Evolutionary conservation across 2,113 vertebrate genomes (phyloP).

Genomic region (Telmatochromis sp.): DNA sequence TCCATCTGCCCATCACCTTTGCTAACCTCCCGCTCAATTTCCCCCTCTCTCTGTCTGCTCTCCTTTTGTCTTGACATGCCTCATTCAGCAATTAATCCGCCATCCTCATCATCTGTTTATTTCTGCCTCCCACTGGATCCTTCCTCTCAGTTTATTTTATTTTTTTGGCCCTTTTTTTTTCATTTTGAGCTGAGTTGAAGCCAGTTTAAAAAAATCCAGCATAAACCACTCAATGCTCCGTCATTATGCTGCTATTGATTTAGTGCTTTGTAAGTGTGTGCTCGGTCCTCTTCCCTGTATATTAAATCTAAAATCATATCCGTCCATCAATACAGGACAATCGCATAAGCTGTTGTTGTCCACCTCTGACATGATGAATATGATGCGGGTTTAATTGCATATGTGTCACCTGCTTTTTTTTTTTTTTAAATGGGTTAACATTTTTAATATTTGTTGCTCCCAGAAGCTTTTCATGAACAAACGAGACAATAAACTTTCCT

Average conservation of each 20-base stretch:
- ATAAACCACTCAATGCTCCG: not conserved
- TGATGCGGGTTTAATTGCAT: conserved; percentile 5
- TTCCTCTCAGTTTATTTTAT: not conserved
- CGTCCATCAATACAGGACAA: not conserved
- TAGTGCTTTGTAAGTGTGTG: not conserved
- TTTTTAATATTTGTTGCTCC: not conserved
- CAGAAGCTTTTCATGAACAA: not conserved
- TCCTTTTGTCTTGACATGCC: conserved; percentile 14
- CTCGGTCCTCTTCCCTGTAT: not conserved
- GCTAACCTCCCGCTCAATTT: conserved; percentile 7
- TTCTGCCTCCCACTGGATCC: not conserved
- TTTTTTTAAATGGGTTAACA: not conserved
- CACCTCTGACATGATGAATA: conserved; percentile 4
- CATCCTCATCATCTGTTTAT: not conserved
- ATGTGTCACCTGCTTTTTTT: not conserved
- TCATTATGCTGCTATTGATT: conserved; percentile 21
- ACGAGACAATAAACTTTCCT: not conserved
- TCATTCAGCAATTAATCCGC: conserved; percentile 34
- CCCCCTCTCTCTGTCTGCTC: not conserved
- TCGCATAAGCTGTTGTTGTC: not conserved
- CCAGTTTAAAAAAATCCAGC: not conserved
- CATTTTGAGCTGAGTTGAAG: not conserved
- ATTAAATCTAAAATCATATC: not conserved
- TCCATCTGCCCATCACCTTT: conserved; percentile 46
- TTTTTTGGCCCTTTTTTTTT: not conserved